Evolutionary conservation across 2,113 vertebrate species (phyloP).

Genomic region (Piaya cayana): DNA sequence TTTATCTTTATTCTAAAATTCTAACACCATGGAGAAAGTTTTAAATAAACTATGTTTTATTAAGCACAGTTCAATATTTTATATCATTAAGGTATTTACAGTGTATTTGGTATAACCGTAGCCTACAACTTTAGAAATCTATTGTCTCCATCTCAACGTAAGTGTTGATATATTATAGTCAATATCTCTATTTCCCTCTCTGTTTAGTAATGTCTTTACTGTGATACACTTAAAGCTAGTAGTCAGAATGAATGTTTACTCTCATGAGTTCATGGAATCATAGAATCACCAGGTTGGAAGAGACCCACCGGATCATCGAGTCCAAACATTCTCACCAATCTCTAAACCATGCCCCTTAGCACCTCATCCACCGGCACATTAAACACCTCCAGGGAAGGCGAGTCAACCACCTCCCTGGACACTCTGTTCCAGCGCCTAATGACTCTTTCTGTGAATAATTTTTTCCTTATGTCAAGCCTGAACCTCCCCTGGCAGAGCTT

Average conservation of each 20-base stretch:
- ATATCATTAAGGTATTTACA: not conserved
- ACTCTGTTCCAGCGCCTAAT: no score
- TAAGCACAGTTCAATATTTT: not conserved
- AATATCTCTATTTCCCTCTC: fast-evolving
- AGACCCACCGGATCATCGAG: no score
- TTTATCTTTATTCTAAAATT: not conserved
- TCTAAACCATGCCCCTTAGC: no score
- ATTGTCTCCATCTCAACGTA: not conserved
- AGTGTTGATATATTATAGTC: not conserved
- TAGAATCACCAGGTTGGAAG: no score
- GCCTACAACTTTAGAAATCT: not conserved
- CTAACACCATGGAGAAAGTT: not conserved
- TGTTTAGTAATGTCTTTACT: not conserved
- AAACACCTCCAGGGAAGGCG: no score
- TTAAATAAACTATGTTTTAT: not conserved
- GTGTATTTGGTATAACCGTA: not conserved
- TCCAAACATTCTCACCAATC: no score
- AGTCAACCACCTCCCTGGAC: no score
- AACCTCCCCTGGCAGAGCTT: no score
- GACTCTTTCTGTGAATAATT: no score
- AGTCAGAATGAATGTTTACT: not conserved
- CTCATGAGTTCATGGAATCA: no score
- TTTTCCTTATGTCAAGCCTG: no score
- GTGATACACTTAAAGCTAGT: not conserved
- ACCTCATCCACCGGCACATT: no score